Evolutionary conservation across 2,797 vertebrate species (phyloP), one percentile per base, ranked within the genome.

Genomic region (Pristis pectinata): DNA sequence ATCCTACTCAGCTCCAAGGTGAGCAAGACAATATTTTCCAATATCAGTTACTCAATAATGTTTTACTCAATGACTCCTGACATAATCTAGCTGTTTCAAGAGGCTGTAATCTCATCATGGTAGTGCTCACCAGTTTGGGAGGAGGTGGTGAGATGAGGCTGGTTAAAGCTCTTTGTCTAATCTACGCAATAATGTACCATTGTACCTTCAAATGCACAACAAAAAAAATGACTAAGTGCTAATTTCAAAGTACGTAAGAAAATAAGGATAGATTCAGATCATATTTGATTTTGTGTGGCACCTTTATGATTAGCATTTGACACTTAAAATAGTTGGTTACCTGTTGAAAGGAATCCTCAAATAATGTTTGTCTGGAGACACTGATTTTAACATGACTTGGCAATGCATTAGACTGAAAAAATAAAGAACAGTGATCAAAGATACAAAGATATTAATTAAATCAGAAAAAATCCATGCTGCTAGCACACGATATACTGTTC

Each of bases 301-400:
- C 59, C 70, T 94, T 94, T 74, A 74, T 15, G 6, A 77, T 17
- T 0, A 76, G 44, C 24, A 56, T 61, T 34, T 94, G n/a, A 24
- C 3, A 77, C 19, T 53, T 77, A 34, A 76, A 61, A 44, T 37
- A 27, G 5, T 76, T 94, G 94, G 96, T 97, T 96, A 99, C 99
- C 98, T 99, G 99, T 95, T 99, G 98, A 95, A 99, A 99, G 0
- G 99, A 99, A 95, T 99, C 99, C 95, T 99, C 99, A 5, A 99
- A 99, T 95, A 99, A 97, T 0, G 99, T 99, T 97, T 99, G 98
- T 94, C 98, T 98, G 59, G 99, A 99, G 94, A 99, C 98, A 0
- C 98, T 99, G 97, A 99, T 99, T 97, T 99, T 99, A 96, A 99
- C 98, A 0, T 99, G 99, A 96, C 99, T 99, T 94, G 99, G 98